These are phyloP conservation scores for Dunckerocampus dactyliophorus DNA, from an alignment of 2,113 vertebrate genomes.

Conservation along the genomic window DNA sequence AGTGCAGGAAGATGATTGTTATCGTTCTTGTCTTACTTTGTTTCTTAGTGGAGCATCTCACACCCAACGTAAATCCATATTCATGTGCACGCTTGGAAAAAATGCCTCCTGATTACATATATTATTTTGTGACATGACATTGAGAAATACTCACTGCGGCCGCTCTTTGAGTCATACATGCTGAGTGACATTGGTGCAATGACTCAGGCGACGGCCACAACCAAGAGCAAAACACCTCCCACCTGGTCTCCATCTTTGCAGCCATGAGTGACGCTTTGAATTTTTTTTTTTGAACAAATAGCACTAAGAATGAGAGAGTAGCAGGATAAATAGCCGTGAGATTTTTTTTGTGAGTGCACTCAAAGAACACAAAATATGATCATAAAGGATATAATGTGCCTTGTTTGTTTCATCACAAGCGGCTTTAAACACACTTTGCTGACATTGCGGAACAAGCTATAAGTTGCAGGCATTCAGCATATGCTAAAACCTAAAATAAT, in stretches of 20 bases:
- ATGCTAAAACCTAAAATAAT: no score
- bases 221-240: conserved; percentile 58
- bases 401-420: no score
- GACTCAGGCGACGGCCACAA: conserved; percentile 60
- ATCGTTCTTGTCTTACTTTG: conserved; percentile 43
- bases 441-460: no score
- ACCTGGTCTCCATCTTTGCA: conserved; percentile 45
- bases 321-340: conserved; percentile 1
- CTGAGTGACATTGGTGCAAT: conserved; percentile 52
- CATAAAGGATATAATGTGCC: no score
- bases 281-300: not conserved
- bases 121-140: conserved; percentile 1
- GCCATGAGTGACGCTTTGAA: not conserved
- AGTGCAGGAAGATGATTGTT: conserved; percentile 36
- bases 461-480: no score
- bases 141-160: conserved; percentile 10
- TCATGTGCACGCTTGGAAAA: conserved; percentile 24
- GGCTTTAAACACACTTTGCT: no score
- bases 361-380: not conserved
- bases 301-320: not conserved
- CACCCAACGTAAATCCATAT: conserved; percentile 29
- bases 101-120: conserved; percentile 8
- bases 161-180: conserved; percentile 41
- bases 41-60: conserved; percentile 46
- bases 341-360: not conserved